A percentile compares a stretch with the other conserved stretches of the same genome.
Evolutionary conservation across 2,888 invertebrate species (phyloP).

Genomic region (Rotaria macrura): DNA sequence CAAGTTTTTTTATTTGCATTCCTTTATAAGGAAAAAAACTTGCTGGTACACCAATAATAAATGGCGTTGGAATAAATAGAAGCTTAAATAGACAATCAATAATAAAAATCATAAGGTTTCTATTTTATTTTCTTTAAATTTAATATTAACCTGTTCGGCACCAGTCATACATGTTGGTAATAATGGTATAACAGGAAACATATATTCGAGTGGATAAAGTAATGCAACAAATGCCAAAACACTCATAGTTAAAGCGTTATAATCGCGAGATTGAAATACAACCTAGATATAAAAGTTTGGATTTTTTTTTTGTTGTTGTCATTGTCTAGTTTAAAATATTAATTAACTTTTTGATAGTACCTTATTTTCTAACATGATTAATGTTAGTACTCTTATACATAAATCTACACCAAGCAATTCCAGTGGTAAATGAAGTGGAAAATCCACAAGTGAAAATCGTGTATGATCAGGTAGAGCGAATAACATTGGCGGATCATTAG

Average conservation of each 20-base stretch:
- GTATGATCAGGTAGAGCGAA: slow-evolving; percentile 96
- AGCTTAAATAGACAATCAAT: slow-evolving; percentile 52
- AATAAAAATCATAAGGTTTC: background rate
- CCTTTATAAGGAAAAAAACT: slow-evolving; percentile 82
- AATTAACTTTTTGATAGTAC: slow-evolving; percentile 47
- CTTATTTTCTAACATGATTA: slow-evolving; percentile 92
- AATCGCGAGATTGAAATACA: slow-evolving; percentile 91
- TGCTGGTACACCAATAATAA: slow-evolving; percentile 93
- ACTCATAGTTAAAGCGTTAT: slow-evolving; percentile 97
- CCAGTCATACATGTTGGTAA: slow-evolving; percentile 95
- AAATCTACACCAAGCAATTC: slow-evolving; percentile 94
- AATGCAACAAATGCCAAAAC: slow-evolving; percentile 98
- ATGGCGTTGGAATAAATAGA: slow-evolving; percentile 91
- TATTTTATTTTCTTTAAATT: no score
- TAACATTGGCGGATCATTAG: slow-evolving; percentile 60
- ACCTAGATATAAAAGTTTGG: slow-evolving; percentile 54
- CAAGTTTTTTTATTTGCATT: slow-evolving; percentile 56
- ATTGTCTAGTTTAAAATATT: no score
- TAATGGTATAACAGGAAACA: slow-evolving; percentile 98
- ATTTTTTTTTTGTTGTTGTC: no score
- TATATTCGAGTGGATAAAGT: slow-evolving; percentile 97
- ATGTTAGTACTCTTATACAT: slow-evolving; percentile 84
- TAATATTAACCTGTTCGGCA: slow-evolving; percentile 79
- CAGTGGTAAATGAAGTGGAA: slow-evolving; percentile 89
- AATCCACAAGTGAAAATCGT: slow-evolving; percentile 87